Evolutionary conservation across 2,797 vertebrate genomes (phyloP), one percentile per base, ranked within the genome.

Genomic region (Arnoldichthys spilopterus): DNA sequence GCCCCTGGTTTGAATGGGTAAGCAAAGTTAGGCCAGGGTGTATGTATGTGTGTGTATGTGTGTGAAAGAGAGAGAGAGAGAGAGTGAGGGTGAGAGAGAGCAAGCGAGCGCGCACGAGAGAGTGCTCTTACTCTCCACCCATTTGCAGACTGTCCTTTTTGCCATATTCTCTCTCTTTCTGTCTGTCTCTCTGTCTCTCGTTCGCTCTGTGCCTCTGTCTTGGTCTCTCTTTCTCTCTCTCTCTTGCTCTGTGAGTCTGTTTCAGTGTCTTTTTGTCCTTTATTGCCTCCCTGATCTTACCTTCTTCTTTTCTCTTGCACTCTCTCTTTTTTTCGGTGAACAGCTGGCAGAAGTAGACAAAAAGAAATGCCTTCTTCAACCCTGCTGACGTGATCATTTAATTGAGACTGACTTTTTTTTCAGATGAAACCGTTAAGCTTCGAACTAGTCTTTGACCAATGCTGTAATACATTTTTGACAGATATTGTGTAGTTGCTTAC

Each of bases 1-100:
- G 89, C 85, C 86, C 61, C 85, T 86, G 83, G 82, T 84, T 82
- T 87, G 83, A 88, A 81, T 84, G 81, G 77, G 78, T 84, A 72
- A 79, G 86, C 83, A 85, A 86, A 84, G 76, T 84, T 79, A 88
- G 88, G 88, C 87, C 88, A 84, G 67, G 54, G 79, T 85, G 66
- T 85, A 81, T 59, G 68, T 83, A 70, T 75, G 76, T 80, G 77
- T 61, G 69, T 76, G 76, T 78, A 53, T 58, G 56, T 16, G 26
- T 16, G 56, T 28, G 56, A 15, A 26, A 3, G 56, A 5, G 26
- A 5, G 47, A 16, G 47, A 16, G 47, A 16, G 47, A 16, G n/a
- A n/a, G 51, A 4, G 77, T 78, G 77, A 54, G 72, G 12, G 54
- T 11, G 54, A 11, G 54, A 11, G 54, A 7, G 54, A 11, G 26